These are phyloP conservation scores for Turritopsis dohrnii DNA, from an alignment of 30 jellyfish, hydroid and myxozoan species.

Conservation along the genomic window DNA sequence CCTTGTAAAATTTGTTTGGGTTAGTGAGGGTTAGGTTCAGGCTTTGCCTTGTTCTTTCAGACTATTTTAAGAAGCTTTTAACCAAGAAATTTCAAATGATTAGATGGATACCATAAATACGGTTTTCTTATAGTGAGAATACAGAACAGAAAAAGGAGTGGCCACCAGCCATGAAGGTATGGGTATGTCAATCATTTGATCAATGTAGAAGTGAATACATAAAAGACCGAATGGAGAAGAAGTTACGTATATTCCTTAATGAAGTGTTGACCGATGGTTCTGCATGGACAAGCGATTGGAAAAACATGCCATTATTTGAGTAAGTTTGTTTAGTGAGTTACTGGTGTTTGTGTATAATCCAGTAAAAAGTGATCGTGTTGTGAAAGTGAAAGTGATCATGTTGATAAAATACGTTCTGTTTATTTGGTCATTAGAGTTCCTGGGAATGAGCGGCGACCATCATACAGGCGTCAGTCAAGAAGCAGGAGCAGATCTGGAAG, in stretches of 20 bases:
- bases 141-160: slow-evolving; percentile 46
- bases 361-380: too few relatives aligned
- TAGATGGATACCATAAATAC: too few relatives aligned
- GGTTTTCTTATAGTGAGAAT: neutral
- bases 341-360: too few relatives aligned
- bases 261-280: slow-evolving; percentile 78
- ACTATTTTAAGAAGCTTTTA: too few relatives aligned
- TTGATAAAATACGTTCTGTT: neutral
- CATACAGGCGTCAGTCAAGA: slow-evolving; percentile 3
- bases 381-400: too few relatives aligned
- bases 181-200: slow-evolving; percentile 74
- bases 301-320: slow-evolving; percentile 58
- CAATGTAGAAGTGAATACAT: slow-evolving; percentile 51
- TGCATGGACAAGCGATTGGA: slow-evolving; percentile 91
- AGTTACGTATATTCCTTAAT: slow-evolving; percentile 46
- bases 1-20: too few relatives aligned
- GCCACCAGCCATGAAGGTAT: slow-evolving; percentile 84
- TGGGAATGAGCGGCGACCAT: slow-evolving; percentile 27
- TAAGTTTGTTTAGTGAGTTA: slow-evolving; percentile 51
- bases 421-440: neutral
- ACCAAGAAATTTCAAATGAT: too few relatives aligned
- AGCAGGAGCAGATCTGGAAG: slow-evolving; percentile 22
- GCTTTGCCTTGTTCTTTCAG: too few relatives aligned
- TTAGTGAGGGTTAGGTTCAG: too few relatives aligned
- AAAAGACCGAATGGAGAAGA: slow-evolving; percentile 71